Conservation (phyloP, 2,113 vertebrate species). For the Xenopus laevis region DNA sequence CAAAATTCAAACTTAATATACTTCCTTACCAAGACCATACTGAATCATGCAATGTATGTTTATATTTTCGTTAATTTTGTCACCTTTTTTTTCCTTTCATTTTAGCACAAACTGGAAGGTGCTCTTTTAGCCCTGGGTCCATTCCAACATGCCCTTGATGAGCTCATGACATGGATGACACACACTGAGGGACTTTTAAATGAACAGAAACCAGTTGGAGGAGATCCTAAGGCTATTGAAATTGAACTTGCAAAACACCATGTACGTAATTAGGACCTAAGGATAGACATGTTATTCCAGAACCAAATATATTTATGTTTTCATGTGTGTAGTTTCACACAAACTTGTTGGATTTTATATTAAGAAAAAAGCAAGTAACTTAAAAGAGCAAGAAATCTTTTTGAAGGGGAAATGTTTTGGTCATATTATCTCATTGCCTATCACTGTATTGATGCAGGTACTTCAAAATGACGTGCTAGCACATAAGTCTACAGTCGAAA, state of each 20-base stretch:
- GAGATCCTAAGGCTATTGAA: slow-evolving; percentile 95
- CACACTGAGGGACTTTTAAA: slow-evolving; percentile 89
- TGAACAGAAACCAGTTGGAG: slow-evolving; percentile 87
- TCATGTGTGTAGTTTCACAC: too few species aligned
- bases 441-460: slow-evolving; percentile 67
- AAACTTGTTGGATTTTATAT: too few species aligned
- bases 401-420: too few species aligned
- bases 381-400: too few species aligned
- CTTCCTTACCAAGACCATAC: too few species aligned
- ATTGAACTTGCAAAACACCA: slow-evolving; percentile 97
- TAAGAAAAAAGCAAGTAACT: too few species aligned
- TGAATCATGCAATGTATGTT: too few species aligned
- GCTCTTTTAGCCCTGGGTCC: slow-evolving; percentile 92
- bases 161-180: slow-evolving; percentile 88
- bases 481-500: slow-evolving; percentile 88
- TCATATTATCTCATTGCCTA: too few species aligned
- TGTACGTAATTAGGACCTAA: slow-evolving; percentile 65
- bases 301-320: neutral
- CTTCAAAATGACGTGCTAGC: slow-evolving; percentile 93
- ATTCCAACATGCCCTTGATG: slow-evolving; percentile 94
- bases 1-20: too few species aligned
- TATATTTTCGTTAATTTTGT: too few species aligned
- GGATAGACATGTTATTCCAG: neutral
- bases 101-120: slow-evolving; percentile 93
- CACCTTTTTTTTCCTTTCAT: slow-evolving; percentile 44